These are phyloP conservation scores for Coenonympha arcania DNA, from an alignment of 2,888 invertebrate genomes.

Conservation along the genomic window DNA sequence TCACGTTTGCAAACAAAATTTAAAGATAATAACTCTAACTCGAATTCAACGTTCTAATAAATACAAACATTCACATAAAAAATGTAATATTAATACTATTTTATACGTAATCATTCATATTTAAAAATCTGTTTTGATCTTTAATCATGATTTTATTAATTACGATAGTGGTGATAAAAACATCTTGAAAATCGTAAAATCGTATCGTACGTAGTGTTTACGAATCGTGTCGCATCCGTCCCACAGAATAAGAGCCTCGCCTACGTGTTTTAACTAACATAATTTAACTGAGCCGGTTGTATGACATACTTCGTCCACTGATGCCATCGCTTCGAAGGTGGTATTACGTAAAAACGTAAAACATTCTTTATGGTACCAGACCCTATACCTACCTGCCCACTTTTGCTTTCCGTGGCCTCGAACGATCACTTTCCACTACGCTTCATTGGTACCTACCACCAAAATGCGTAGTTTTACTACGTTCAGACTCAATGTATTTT, in stretches of 20 bases:
- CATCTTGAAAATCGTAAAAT: slow-evolving; percentile 4
- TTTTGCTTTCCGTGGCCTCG: slow-evolving; percentile 24
- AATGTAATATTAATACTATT: too few species aligned
- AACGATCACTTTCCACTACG: slow-evolving; percentile 20
- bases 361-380: slow-evolving; percentile 6
- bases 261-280: slow-evolving; percentile 30
- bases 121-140: too few species aligned
- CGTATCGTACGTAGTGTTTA: not conserved
- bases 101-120: too few species aligned
- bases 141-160: too few species aligned
- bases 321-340: slow-evolving; percentile 15
- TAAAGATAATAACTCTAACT: too few species aligned
- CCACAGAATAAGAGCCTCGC: slow-evolving; percentile 20
- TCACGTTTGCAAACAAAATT: too few species aligned
- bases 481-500: too few species aligned
- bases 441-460: slow-evolving; percentile 1
- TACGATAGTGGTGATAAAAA: not conserved
- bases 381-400: too few species aligned
- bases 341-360: slow-evolving; percentile 17
- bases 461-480: too few species aligned
- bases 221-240: slow-evolving; percentile 16
- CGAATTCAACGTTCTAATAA: too few species aligned
- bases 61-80: too few species aligned
- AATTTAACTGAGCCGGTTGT: slow-evolving; percentile 22
- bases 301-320: slow-evolving; percentile 26